Evolutionary conservation across 2,888 invertebrate species (phyloP), one percentile per base, ranked within the genome.

Genomic region (Drosophila ustulata): DNA sequence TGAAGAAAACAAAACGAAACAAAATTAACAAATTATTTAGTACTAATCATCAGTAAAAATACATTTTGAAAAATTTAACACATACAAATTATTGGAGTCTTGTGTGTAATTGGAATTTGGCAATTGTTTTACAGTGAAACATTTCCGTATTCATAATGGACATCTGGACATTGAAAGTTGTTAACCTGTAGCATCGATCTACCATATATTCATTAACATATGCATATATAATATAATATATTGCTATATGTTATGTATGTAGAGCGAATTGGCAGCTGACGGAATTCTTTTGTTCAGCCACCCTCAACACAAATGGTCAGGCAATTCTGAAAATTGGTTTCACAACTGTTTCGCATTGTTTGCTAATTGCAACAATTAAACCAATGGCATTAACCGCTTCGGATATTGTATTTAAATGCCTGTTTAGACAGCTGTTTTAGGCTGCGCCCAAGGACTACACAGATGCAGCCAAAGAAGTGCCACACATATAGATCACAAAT

Each of bases 21-120:
- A 51, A 81, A 77, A 58, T 66, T 66, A 66, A 41, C 39, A 53
- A 63, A 84, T 82, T 82, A 85, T 85, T 87, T 90, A 90, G 86
- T 89, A 89, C 79, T 84, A 77, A 89, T 80, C 75, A 73, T 80
- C 75, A 88, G 77, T 77, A 82, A 85, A 82, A 80, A 80, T 80
- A 85, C 64, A 79, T 70, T 74, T 77, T 66, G 70, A 78, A 73
- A 79, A 71, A 80, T 85, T 85, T 82, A 83, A 81, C 78, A 76
- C 64, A 75, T 47, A 30, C 30, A 7, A 53, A 37, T 37, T 39
- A 39, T 61, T 53, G 23, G 1, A 45, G 23, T 50, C 5, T 34
- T 8, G 11, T 28, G 43, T 43, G 5, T 13, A 30, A 37, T 39
- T 56, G 23, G 6, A 32, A 37, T n/a, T 45, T 34, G 5, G 0